Percentiles rank a stretch among this genome's conserved stretches.
Evolutionary conservation across 2,113 vertebrate species (phyloP).

Genomic region (Calypte anna): DNA sequence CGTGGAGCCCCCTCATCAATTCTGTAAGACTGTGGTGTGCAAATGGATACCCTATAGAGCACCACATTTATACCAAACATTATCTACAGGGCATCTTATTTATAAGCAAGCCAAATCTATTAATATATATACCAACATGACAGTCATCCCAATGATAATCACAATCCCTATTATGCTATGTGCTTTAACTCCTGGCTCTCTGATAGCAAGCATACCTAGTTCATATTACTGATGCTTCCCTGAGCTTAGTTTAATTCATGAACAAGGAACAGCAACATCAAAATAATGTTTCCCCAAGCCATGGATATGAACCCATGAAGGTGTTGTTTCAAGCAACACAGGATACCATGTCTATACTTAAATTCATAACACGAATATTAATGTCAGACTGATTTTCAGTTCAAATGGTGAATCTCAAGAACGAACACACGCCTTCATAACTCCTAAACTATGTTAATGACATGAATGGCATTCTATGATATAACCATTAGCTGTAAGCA

Average conservation of each 20-base stretch:
- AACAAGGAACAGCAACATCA: neutral
- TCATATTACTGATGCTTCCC: neutral
- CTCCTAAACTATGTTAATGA: conserved; percentile 23
- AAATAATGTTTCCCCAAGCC: neutral
- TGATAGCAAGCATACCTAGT: neutral
- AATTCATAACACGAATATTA: neutral
- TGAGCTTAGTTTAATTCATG: neutral
- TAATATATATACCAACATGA: neutral
- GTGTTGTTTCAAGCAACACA: neutral
- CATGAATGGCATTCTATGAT: conserved; percentile 37
- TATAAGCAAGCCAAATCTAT: neutral
- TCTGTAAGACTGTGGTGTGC: neutral
- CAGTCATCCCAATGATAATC: neutral
- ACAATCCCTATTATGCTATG: neutral
- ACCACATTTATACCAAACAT: neutral
- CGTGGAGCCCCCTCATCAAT: neutral
- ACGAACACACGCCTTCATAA: conserved; percentile 17
- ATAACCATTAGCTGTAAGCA: conserved; percentile 17
- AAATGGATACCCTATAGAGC: neutral
- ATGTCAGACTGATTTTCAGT: neutral
- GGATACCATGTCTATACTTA: neutral
- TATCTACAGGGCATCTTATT: neutral
- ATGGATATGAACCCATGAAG: neutral
- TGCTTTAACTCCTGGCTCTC: neutral
- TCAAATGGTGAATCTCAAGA: neutral